Conservation (phyloP, 2,888 invertebrate species). For the Sipha maydis region DNA sequence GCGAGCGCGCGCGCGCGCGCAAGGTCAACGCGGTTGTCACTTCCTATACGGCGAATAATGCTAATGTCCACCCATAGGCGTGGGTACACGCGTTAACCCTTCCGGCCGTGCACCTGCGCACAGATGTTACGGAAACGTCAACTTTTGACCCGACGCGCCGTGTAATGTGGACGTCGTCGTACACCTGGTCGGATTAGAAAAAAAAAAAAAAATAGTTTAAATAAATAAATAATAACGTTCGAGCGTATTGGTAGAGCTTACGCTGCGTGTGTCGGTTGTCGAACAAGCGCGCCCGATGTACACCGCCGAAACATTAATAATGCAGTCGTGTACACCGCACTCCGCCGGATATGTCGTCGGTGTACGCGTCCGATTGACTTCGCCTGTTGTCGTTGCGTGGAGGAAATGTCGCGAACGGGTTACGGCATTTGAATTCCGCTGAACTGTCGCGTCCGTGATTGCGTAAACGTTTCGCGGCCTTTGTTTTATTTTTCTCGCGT, state of each 20-base stretch:
- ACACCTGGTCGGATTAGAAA: too few relatives aligned
- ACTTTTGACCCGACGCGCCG: constrained; percentile 13
- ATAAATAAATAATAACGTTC: too few relatives aligned
- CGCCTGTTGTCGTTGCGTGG: background rate
- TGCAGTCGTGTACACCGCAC: too few relatives aligned
- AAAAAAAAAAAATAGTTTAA: too few relatives aligned
- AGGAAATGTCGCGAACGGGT: background rate
- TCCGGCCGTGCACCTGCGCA: constrained; percentile 10
- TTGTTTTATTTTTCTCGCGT: too few relatives aligned
- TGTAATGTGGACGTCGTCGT: too few relatives aligned
- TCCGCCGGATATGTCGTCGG: constrained; percentile 3
- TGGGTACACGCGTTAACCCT: constrained; percentile 47
- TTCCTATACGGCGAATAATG: constrained; percentile 35
- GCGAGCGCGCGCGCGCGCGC: background rate
- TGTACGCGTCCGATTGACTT: background rate
- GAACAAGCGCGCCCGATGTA: too few relatives aligned
- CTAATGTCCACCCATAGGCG: background rate
- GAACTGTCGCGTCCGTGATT: too few relatives aligned
- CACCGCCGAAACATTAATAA: too few relatives aligned
- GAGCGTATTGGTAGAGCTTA: too few relatives aligned
- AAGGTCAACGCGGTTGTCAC: constrained; percentile 48
- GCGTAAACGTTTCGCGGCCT: too few relatives aligned
- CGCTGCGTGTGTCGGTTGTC: too few relatives aligned
- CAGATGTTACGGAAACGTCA: constrained; percentile 44
- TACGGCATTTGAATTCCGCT: background rate